Evolutionary conservation across 2,888 invertebrate genomes (phyloP).

Genomic region (Meganola albula): DNA sequence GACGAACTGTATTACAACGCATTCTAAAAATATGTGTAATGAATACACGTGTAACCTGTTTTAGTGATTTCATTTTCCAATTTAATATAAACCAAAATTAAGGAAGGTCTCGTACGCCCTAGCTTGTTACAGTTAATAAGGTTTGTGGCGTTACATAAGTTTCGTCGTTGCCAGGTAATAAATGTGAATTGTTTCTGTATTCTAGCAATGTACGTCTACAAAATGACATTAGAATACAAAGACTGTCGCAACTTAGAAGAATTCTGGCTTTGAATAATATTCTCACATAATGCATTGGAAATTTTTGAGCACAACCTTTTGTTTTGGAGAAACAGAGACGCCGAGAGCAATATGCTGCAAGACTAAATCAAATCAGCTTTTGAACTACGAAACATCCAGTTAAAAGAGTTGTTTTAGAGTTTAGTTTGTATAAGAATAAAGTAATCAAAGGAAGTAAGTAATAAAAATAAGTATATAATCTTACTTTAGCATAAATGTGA

Average conservation of each 20-base stretch:
- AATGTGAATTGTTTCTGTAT: constrained; percentile 23
- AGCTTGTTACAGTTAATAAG: constrained; percentile 40
- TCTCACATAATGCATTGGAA: constrained; percentile 16
- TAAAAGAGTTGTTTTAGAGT: too few species aligned
- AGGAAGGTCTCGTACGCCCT: constrained; percentile 32
- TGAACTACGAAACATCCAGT: too few species aligned
- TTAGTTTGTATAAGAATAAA: too few species aligned
- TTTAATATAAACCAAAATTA: constrained; percentile 41
- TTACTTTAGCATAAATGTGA: too few species aligned
- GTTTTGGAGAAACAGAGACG: constrained; percentile 14
- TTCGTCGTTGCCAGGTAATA: constrained; percentile 22
- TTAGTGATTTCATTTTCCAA: constrained; percentile 39
- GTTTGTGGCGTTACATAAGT: constrained; percentile 36
- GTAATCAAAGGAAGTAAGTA: too few species aligned
- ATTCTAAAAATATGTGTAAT: too few species aligned
- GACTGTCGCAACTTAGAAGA: constrained; percentile 22
- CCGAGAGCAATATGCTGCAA: too few species aligned
- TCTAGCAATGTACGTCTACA: constrained; percentile 14
- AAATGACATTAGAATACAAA: constrained; percentile 24
- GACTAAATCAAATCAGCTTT: too few species aligned
- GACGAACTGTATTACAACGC: too few species aligned
- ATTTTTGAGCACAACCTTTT: constrained; percentile 12
- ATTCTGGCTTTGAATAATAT: constrained; percentile 24
- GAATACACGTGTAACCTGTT: too few species aligned
- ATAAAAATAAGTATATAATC: too few species aligned